These are phyloP conservation scores for Chaunax sp. DNA, from an alignment of 2,797 vertebrate genomes.

Conservation along the genomic window DNA sequence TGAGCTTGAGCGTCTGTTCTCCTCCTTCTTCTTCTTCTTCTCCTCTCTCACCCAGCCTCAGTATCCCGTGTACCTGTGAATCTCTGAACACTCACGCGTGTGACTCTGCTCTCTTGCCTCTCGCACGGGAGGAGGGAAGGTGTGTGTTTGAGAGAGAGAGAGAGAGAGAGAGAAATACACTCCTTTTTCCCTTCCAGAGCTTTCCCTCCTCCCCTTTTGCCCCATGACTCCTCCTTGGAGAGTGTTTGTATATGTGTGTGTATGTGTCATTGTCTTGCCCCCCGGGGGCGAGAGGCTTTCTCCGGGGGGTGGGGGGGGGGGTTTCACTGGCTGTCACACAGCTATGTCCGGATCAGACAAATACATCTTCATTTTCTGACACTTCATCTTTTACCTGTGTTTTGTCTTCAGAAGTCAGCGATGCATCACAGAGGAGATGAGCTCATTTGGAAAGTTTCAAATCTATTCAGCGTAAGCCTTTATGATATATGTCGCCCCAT, in stretches of 20 bases:
- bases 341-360: slow-evolving; percentile 80
- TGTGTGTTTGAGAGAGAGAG: slow-evolving; percentile 61
- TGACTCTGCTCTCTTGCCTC: slow-evolving; percentile 66
- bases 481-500: background rate
- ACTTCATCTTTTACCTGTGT: slow-evolving; percentile 45
- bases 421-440: slow-evolving; percentile 20
- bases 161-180: slow-evolving; percentile 61
- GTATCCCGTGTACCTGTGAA: slow-evolving; percentile 57
- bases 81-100: slow-evolving; percentile 43
- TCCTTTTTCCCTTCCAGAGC: slow-evolving; percentile 65
- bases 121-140: slow-evolving; percentile 75
- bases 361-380: slow-evolving; percentile 73
- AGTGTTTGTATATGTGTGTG: slow-evolving; percentile 34
- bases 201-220: slow-evolving; percentile 49
- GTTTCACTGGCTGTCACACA: slow-evolving; percentile 70
- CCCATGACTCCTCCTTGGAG: slow-evolving; percentile 76
- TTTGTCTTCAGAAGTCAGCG: slow-evolving; percentile 24
- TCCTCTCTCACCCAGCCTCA: slow-evolving; percentile 46
- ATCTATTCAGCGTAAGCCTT: too few relatives aligned
- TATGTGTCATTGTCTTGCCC: slow-evolving; percentile 57
- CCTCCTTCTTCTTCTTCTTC: slow-evolving; percentile 27
- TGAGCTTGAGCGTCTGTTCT: slow-evolving; percentile 43
- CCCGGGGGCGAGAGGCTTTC: slow-evolving; percentile 57
- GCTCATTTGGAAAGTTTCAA: slow-evolving; percentile 15
- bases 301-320: slow-evolving; percentile 31